Conservation (phyloP, 2,113 vertebrate species). For the Megatriorchis doriae region DNA sequence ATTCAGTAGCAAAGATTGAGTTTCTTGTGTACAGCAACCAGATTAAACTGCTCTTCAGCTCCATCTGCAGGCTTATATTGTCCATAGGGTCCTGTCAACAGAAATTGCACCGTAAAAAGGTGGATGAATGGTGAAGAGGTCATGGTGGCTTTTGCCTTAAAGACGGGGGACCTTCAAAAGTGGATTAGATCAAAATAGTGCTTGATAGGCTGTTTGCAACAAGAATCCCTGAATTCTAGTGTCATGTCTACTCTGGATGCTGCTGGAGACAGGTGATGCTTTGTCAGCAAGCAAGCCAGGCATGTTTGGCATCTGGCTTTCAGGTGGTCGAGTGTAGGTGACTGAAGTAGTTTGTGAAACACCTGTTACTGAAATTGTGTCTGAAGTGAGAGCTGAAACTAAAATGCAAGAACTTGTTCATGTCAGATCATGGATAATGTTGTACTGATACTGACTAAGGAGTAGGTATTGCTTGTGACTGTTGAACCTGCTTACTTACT, state of each 20-base stretch:
- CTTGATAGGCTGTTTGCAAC: background rate
- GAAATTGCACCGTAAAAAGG: background rate
- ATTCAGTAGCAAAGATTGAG: conserved; percentile 45
- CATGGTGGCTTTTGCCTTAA: background rate
- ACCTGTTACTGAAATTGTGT: background rate
- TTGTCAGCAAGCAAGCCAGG: background rate
- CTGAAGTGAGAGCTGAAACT: background rate
- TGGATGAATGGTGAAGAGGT: background rate
- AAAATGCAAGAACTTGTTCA: background rate
- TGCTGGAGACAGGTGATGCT: background rate
- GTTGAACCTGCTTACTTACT: background rate
- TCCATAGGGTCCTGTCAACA: background rate
- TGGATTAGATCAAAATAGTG: background rate
- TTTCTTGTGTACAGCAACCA: background rate
- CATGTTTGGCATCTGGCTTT: background rate
- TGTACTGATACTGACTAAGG: background rate
- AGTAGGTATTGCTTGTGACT: background rate
- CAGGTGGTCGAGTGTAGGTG: accelerated
- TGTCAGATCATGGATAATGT: background rate
- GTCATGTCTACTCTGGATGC: background rate
- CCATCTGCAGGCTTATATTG: conserved; percentile 18
- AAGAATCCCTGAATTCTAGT: background rate
- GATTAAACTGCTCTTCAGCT: conserved; percentile 23
- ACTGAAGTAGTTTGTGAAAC: background rate
- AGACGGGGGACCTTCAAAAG: background rate